These are phyloP conservation scores for Ooceraea biroi DNA, from an alignment of 1,140 invertebrate genomes.

Conservation along the genomic window DNA sequence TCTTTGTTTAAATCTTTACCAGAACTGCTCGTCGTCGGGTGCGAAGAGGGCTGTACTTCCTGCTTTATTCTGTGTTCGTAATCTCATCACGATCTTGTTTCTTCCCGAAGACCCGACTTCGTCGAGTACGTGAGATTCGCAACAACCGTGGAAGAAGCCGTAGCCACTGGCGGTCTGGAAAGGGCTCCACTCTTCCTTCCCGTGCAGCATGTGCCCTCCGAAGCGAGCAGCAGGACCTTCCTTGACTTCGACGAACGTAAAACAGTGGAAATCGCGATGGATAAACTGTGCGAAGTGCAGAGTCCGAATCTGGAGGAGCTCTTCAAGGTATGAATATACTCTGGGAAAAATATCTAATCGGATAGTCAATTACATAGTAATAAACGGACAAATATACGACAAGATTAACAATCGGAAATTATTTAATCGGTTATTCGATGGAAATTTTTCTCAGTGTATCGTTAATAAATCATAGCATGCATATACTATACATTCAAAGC, in stretches of 20 bases:
- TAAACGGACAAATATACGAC: too few species aligned
- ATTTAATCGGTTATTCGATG: too few species aligned
- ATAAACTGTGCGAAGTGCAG: conserved; percentile 87
- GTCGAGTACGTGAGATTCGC: conserved; percentile 90
- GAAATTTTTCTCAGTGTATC: too few species aligned
- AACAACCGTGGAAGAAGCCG: conserved; percentile 88
- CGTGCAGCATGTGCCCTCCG: conserved; percentile 88
- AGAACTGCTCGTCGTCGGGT: neutral
- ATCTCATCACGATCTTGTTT: conserved; percentile 66
- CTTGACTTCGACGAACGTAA: conserved; percentile 90
- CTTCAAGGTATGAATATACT: conserved; percentile 84
- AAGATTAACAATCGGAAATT: too few species aligned
- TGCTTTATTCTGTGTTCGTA: neutral
- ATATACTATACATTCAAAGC: neutral
- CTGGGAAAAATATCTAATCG: too few species aligned
- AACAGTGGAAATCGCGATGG: conserved; percentile 87
- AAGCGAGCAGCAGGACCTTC: conserved; percentile 88
- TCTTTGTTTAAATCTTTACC: neutral
- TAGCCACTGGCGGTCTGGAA: conserved; percentile 88
- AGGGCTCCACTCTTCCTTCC: conserved; percentile 89
- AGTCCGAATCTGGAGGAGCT: conserved; percentile 89
- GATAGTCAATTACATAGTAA: too few species aligned
- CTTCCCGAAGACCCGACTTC: conserved; percentile 85
- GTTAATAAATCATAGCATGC: neutral
- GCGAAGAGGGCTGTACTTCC: neutral